Evolutionary conservation across 2,888 invertebrate genomes (phyloP).

Genomic region (Trichacis sp.): DNA sequence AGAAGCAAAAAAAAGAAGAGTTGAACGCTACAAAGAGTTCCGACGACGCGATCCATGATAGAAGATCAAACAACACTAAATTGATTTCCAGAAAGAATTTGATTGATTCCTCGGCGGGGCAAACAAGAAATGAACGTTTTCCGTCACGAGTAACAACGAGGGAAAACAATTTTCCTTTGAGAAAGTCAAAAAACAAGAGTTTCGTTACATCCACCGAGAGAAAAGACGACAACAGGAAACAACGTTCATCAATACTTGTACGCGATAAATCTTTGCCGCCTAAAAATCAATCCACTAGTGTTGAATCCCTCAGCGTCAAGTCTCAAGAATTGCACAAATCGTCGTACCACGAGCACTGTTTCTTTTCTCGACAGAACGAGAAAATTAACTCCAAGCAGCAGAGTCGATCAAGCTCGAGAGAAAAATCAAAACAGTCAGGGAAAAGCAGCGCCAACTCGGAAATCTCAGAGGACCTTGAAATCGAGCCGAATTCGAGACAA

Average conservation of each 20-base stretch:
- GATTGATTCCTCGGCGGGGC: slow-evolving; percentile 48
- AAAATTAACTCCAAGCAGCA: slow-evolving; percentile 47
- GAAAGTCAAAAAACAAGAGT: slow-evolving; percentile 55
- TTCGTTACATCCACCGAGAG: slow-evolving; percentile 53
- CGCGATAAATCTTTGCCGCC: slow-evolving; percentile 54
- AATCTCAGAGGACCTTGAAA: slow-evolving; percentile 53
- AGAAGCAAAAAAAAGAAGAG: slow-evolving; percentile 62
- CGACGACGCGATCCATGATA: slow-evolving; percentile 49
- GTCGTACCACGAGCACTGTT: slow-evolving; percentile 45
- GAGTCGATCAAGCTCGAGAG: slow-evolving; percentile 34
- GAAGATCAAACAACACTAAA: slow-evolving; percentile 54
- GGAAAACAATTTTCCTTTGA: slow-evolving; percentile 50
- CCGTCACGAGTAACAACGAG: slow-evolving; percentile 40
- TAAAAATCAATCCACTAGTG: slow-evolving; percentile 52
- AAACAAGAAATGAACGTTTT: slow-evolving; percentile 53
- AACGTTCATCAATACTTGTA: slow-evolving; percentile 50
- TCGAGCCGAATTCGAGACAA: slow-evolving; percentile 45
- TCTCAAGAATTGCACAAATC: slow-evolving; percentile 50
- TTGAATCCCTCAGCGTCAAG: slow-evolving; percentile 53
- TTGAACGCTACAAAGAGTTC: slow-evolving; percentile 44
- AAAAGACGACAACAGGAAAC: slow-evolving; percentile 58
- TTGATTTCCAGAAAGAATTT: slow-evolving; percentile 57
- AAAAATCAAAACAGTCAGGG: slow-evolving; percentile 50
- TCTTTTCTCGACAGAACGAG: slow-evolving; percentile 51
- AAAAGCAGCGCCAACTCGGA: slow-evolving; percentile 47